These are phyloP conservation scores for Pterocles orientalis DNA, from an alignment of 2,113 vertebrate species.

Conservation along the genomic window DNA sequence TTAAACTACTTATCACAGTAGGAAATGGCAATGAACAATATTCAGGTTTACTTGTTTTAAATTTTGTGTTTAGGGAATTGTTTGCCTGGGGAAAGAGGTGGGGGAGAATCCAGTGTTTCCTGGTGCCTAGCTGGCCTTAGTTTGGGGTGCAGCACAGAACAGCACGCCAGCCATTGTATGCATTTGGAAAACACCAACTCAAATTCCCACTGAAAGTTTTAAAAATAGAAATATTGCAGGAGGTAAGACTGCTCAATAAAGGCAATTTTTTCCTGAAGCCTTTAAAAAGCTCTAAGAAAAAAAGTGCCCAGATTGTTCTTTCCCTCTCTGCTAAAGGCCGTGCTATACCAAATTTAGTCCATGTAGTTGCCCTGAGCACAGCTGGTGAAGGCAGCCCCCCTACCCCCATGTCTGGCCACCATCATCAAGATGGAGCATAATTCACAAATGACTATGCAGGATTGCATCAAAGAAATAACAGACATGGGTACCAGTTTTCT, in stretches of 20 bases:
- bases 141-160: not conserved
- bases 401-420: not conserved
- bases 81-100: not conserved
- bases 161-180: not conserved
- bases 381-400: accelerated
- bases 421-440: not conserved
- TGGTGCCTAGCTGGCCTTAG: not conserved
- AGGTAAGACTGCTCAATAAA: not conserved
- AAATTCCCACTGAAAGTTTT: not conserved
- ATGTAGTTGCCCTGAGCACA: not conserved
- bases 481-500: not conserved
- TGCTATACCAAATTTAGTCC: not conserved
- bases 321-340: not conserved
- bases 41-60: not conserved
- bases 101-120: not conserved
- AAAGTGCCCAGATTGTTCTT: not conserved
- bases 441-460: not conserved
- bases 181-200: not conserved
- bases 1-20: conserved; percentile 38
- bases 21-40: not conserved
- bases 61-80: not conserved
- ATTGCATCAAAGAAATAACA: not conserved
- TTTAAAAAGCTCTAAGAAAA: not conserved
- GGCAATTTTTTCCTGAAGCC: not conserved
- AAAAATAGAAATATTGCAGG: not conserved